These are phyloP conservation scores for Idris sp. DNA, from an alignment of 1,140 invertebrate genomes.

Conservation along the genomic window DNA sequence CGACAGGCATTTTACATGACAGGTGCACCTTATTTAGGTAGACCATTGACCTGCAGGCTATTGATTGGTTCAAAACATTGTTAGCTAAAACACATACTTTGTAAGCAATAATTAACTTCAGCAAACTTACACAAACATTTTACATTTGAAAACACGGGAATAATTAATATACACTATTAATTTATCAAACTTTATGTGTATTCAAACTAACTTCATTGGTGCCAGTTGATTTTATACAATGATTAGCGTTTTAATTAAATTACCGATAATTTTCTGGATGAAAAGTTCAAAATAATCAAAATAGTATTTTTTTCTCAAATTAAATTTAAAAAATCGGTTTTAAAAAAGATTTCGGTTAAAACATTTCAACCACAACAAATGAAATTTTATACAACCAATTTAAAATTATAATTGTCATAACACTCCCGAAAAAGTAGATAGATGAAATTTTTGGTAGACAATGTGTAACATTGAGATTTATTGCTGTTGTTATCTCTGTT, in stretches of 20 bases:
- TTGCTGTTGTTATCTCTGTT: conserved; percentile 36
- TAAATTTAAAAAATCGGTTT: no score
- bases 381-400: conserved; percentile 33
- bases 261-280: no score
- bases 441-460: conserved; percentile 28
- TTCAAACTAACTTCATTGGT: conserved; percentile 2
- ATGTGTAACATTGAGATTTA: conserved; percentile 26
- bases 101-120: conserved; percentile 24
- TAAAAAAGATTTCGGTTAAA: no score
- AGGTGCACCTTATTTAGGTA: conserved; percentile 41
- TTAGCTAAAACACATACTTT: conserved; percentile 6
- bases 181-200: no score
- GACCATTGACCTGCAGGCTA: conserved; percentile 44
- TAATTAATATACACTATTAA: no score
- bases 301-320: no score
- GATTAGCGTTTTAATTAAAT: no score
- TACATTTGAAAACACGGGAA: conserved; percentile 9
- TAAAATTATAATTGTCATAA: conserved; percentile 20
- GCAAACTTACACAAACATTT: background rate
- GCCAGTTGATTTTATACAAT: no score
- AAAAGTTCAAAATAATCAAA: no score
- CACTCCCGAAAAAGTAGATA: conserved; percentile 21
- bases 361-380: conserved; percentile 8
- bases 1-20: conserved; percentile 33
- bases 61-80: conserved; percentile 46